Base-by-base conservation (phyloP, 2,113 vertebrate species). In the Larimichthys polyactis region DNA sequence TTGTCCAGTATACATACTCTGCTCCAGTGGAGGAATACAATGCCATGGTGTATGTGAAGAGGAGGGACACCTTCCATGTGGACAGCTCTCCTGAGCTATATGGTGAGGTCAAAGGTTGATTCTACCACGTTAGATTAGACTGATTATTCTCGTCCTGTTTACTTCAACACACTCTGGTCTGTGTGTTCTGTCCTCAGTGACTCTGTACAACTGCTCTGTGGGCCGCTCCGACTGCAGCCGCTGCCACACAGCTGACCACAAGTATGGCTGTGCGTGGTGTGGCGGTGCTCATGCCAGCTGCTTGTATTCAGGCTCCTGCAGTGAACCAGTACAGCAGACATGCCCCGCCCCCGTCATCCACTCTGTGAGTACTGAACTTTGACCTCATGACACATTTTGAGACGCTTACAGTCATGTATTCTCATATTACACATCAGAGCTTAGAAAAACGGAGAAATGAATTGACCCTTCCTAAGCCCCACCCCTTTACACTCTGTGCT, bases 261-360 rank as follows among this genome's bases (percentile, higher is more conserved):
- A 96, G 79, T 99, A 98, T 2, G 92, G 93, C 69, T 99, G 98
- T 15, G 98, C 97, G 90, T 99, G 98, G 98, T 99, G 98, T 22
- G 95, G 97, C 2, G 95, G 95, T 2, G 84, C 90, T 12, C 94
- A 59, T 19, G 93, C 96, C 69, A 96, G 91, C 62, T 99, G 98
- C 60, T 85, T 96, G 81, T 97, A 96, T 91, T 94, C 82, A 27
- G 94, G 95, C 46, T 96, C 96, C 65, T 99, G 98, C 87, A 91
- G 92, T 2, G 89, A 96, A 46, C 91, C 94, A 0, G 92, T 97
- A n/a, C 96, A 96, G 70, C 92, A 96, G 76, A 94, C 95, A 1
- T 99, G 98, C 74, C 98, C 98, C 0, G 98, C 97, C 1, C 98
- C 98, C 0, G 95, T 98, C 87, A 98, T 99, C 82, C 94, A 96